Evolutionary conservation across 2,113 vertebrate species (phyloP), one percentile per base, ranked within the genome.

Genomic region (Caloenas nicobarica): DNA sequence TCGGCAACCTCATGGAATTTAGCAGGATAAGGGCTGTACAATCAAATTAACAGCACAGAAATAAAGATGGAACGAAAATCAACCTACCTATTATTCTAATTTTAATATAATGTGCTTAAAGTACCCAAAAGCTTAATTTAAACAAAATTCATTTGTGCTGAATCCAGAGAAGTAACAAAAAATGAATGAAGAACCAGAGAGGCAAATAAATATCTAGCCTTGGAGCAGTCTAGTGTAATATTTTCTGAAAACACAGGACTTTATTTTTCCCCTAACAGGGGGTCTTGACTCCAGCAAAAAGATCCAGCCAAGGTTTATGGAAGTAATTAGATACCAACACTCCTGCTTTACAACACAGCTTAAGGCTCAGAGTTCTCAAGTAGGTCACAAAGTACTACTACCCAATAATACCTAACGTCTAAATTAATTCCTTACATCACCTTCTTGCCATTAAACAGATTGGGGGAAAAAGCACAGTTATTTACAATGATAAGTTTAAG

Each of bases 261-360:
- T 97, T 91, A 96, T 96, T 97, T 97, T 97, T 95, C 93, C 95
- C 96, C 88, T 97, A 97, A 97, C 96, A 96, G 96, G 95, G 97
- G 97, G 97, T 97, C 97, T 96, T 97, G 97, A 98, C 97, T 98
- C 95, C 92, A 94, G 86, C 5, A 17, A 95, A 95, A 96, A 97
- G 97, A 97, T 87, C 89, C 94, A 66, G n/a, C 88, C 93, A 93
- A 97, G 93, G 97, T 98, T 98, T 98, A 97, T 97, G 96, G 97
- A 96, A 92, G 97, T 97, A 98, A 98, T 98, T 98, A 97, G 96
- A 96, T 53, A 96, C 90, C 96, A 92, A 95, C 95, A 92, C 93
- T 97, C 95, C 94, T 80, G 77, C 82, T 98, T 98, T 96, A 97
- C 70, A 76, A 66, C 79, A 53, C 3, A 60, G 94, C 94, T 97